Conservation (phyloP, 2,888 invertebrate species). For the Drosophila mimetica region DNA sequence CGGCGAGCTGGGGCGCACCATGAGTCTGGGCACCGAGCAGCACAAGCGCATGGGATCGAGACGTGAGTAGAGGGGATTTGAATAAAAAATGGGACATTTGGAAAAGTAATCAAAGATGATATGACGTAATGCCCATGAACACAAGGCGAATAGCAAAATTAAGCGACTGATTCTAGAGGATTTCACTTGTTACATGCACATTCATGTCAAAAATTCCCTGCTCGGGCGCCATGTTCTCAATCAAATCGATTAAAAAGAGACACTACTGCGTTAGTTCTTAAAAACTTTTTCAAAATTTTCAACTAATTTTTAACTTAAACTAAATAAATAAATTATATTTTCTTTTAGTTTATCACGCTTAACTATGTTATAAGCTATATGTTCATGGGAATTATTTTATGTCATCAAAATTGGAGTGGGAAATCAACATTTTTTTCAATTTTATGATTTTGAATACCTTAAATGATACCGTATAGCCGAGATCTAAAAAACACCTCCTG, state of each 20-base stretch:
- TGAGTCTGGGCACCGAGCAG: constrained; percentile 89
- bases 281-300: background rate
- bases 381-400: background rate
- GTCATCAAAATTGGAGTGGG: background rate
- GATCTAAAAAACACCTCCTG: constrained; percentile 1
- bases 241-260: background rate
- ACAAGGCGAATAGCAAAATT: no score
- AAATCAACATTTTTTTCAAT: background rate
- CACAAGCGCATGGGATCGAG: constrained; percentile 87
- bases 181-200: background rate
- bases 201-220: background rate
- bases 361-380: background rate
- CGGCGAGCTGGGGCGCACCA: constrained; percentile 92
- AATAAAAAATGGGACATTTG: background rate
- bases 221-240: no score
- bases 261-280: no score
- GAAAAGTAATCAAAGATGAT: background rate
- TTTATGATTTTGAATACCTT: constrained; percentile 16
- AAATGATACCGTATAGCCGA: no score
- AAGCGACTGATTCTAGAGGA: background rate
- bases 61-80: constrained; percentile 87
- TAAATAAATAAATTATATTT: no score
- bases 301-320: no score
- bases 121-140: constrained; percentile 1
- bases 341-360: no score